phyloP scores from a whole-genome alignment of 1,140 invertebrate genomes.

The Lamellibrachia luymesi region DNA sequence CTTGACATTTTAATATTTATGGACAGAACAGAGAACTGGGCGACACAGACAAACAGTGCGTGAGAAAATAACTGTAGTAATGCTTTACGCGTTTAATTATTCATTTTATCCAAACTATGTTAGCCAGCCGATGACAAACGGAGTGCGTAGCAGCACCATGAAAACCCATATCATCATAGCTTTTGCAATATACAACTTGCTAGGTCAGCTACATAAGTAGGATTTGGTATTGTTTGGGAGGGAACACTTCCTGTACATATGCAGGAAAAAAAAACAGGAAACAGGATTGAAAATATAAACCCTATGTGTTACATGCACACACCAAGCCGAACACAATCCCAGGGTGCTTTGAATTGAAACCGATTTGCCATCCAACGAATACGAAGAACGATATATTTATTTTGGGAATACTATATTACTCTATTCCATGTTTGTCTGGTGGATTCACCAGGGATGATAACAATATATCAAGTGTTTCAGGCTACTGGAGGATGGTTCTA shows the following conservation, averaged over 20 bases:
- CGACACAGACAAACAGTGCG: neutral
- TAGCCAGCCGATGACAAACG: neutral
- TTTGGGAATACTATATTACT: neutral
- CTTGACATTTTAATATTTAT: neutral
- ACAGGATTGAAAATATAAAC: neutral
- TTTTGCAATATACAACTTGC: too few species aligned
- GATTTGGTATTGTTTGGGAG: too few species aligned
- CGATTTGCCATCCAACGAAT: neutral
- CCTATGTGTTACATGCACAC: neutral
- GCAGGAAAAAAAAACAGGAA: neutral
- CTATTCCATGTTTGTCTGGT: neutral
- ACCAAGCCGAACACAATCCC: neutral
- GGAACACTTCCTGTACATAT: too few species aligned
- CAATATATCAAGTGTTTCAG: neutral
- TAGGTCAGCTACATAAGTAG: too few species aligned
- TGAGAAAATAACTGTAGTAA: neutral
- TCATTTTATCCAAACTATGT: neutral
- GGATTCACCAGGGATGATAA: neutral
- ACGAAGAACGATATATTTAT: neutral
- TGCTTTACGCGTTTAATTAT: neutral
- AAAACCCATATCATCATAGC: neutral
- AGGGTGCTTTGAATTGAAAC: neutral
- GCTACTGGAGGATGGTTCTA: neutral
- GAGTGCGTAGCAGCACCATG: neutral
- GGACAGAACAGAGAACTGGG: neutral